Evolutionary conservation across 2,113 vertebrate species (phyloP).

Genomic region (Pogona vitticeps): DNA sequence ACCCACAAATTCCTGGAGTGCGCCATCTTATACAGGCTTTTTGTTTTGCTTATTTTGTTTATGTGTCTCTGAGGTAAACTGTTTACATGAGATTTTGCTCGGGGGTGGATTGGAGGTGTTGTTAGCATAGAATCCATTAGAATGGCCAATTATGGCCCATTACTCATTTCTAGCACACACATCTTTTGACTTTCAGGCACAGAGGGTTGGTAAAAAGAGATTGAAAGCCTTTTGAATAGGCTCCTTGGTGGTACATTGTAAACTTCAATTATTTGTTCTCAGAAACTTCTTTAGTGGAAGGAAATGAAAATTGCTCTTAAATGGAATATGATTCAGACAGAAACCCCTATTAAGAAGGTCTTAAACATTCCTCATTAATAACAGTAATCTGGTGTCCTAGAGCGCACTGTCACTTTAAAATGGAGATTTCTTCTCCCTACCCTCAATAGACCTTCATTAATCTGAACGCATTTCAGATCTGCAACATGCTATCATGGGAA

Average conservation of each 20-base stretch:
- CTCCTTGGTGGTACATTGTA: slow-evolving; percentile 57
- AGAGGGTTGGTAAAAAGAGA: slow-evolving; percentile 64
- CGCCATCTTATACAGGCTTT: slow-evolving; percentile 25
- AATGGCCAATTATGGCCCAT: slow-evolving; percentile 47
- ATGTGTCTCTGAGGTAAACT: slow-evolving; percentile 38
- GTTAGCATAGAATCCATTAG: slow-evolving; percentile 50
- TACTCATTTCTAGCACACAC: slow-evolving; percentile 50
- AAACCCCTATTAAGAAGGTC: slow-evolving; percentile 63
- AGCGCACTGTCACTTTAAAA: slow-evolving; percentile 68
- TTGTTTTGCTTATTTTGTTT: slow-evolving; percentile 50
- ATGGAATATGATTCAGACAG: slow-evolving; percentile 65
- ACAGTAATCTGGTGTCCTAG: slow-evolving; percentile 65
- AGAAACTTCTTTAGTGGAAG: slow-evolving; percentile 54
- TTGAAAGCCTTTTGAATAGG: slow-evolving; percentile 55
- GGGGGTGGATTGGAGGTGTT: slow-evolving; percentile 18
- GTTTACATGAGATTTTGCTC: slow-evolving; percentile 34
- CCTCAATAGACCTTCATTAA: slow-evolving; percentile 55
- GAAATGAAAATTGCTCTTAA: slow-evolving; percentile 60
- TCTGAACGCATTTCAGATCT: slow-evolving; percentile 58
- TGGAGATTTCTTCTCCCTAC: slow-evolving; percentile 16
- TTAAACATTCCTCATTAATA: slow-evolving; percentile 75
- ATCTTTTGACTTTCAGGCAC: slow-evolving; percentile 50
- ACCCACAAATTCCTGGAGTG: slow-evolving; percentile 9
- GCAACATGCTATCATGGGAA: slow-evolving; percentile 59
- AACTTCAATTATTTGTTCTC: slow-evolving; percentile 69